These are phyloP conservation scores for Apamea crenata DNA, from an alignment of 2,888 invertebrate species.

Conservation along the genomic window DNA sequence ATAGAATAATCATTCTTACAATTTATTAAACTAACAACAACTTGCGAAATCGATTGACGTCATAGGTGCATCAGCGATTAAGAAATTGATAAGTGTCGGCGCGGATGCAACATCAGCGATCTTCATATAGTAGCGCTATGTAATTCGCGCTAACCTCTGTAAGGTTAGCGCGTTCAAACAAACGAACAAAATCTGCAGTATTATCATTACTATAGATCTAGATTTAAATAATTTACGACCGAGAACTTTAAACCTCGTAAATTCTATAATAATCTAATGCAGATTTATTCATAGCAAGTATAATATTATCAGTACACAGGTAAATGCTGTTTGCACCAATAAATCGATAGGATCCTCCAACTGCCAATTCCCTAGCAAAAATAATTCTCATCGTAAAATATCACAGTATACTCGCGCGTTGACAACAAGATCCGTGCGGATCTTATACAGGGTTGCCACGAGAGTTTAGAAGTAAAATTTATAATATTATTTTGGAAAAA, in stretches of 20 bases:
- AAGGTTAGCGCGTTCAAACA: no score
- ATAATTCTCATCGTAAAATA: slow-evolving; percentile 70
- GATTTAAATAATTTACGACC: no score
- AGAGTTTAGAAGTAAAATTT: not conserved
- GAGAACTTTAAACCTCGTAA: not conserved
- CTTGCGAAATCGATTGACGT: no score
- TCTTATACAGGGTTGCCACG: slow-evolving; percentile 47
- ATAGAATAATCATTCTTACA: no score
- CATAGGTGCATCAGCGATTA: no score
- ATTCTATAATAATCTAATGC: slow-evolving; percentile 8
- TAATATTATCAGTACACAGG: slow-evolving; percentile 24
- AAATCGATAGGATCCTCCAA: slow-evolving; percentile 54
- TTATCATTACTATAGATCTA: no score
- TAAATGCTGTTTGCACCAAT: slow-evolving; percentile 57
- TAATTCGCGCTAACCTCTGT: no score
- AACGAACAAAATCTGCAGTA: no score
- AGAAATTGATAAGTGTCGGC: no score
- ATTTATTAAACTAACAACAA: no score
- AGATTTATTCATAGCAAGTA: slow-evolving; percentile 24
- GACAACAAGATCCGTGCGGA: slow-evolving; percentile 67
- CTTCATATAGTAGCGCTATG: no score
- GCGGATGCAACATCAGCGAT: no score
- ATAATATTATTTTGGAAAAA: not conserved
- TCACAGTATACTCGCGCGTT: slow-evolving; percentile 67
- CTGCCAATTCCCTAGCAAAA: slow-evolving; percentile 69